Conservation (phyloP, 1,140 invertebrate species). For the Tyrophagus putrescentiae region DNA sequence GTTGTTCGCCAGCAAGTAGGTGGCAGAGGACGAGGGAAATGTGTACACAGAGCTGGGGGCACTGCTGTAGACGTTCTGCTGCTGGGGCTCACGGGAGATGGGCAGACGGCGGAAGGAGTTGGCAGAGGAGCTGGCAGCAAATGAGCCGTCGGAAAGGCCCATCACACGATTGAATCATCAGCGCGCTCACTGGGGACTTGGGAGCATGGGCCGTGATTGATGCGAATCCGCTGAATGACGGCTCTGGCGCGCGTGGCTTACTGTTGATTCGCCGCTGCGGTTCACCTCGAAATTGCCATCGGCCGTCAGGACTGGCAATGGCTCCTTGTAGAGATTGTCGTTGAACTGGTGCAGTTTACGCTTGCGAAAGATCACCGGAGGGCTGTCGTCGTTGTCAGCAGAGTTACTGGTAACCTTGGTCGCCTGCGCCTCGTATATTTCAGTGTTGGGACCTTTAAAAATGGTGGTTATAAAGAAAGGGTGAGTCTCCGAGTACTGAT, state of each 20-base stretch:
- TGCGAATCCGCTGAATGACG: conserved; percentile 16
- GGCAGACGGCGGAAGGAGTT: conserved; percentile 14
- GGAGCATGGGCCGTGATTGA: neutral
- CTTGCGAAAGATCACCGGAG: conserved; percentile 20
- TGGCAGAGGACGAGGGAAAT: neutral
- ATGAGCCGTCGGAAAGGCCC: neutral
- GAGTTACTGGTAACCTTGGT: conserved; percentile 10
- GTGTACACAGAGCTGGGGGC: neutral
- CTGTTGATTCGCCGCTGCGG: conserved; percentile 14
- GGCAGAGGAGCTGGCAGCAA: neutral
- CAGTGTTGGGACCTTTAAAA: conserved; percentile 26
- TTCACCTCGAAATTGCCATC: neutral
- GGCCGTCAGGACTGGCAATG: no score
- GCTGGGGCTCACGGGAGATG: neutral
- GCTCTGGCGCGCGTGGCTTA: neutral
- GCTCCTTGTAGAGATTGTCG: conserved; percentile 12
- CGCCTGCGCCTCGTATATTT: conserved; percentile 26
- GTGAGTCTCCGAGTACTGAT: conserved; percentile 5
- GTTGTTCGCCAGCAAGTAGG: conserved; percentile 10
- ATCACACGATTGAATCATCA: conserved; percentile 1
- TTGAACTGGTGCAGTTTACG: conserved; percentile 26
- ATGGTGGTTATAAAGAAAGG: conserved; percentile 24
- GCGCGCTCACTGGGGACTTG: neutral
- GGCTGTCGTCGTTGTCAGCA: conserved; percentile 20
- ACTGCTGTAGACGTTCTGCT: neutral